Evolutionary conservation across 2,113 vertebrate species (phyloP).

Genomic region (Corythaixoides concolor): DNA sequence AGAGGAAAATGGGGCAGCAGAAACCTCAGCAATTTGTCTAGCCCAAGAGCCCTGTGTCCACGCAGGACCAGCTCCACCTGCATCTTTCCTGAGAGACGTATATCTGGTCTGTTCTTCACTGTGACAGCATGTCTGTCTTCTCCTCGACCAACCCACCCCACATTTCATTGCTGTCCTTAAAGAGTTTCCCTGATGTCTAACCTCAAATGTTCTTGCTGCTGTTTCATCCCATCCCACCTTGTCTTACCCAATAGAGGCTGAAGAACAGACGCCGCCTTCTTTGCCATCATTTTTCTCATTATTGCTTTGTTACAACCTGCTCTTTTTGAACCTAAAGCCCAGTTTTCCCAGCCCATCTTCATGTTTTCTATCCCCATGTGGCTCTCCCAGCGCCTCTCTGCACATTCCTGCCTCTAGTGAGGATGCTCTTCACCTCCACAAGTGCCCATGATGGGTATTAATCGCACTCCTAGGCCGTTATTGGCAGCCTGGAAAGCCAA

Average conservation of each 20-base stretch:
- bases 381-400: background rate
- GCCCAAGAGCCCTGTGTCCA: background rate
- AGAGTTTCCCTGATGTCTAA: background rate
- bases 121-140: accelerated
- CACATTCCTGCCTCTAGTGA: background rate
- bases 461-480: background rate
- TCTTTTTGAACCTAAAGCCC: background rate
- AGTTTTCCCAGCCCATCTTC: background rate
- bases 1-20: background rate
- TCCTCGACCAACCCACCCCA: background rate
- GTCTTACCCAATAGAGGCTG: background rate
- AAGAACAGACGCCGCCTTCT: background rate
- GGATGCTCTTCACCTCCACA: background rate
- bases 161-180: background rate
- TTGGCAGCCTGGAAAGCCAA: background rate
- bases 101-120: background rate
- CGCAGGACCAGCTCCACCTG: background rate
- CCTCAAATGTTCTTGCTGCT: background rate
- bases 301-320: background rate
- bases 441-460: background rate
- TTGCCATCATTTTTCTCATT: background rate
- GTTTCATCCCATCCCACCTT: background rate
- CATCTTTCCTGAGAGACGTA: background rate
- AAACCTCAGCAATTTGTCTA: background rate
- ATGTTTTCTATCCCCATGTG: background rate